phyloP scores from a whole-genome alignment of 2,113 vertebrate species.

The Nesogale talazaci region DNA sequence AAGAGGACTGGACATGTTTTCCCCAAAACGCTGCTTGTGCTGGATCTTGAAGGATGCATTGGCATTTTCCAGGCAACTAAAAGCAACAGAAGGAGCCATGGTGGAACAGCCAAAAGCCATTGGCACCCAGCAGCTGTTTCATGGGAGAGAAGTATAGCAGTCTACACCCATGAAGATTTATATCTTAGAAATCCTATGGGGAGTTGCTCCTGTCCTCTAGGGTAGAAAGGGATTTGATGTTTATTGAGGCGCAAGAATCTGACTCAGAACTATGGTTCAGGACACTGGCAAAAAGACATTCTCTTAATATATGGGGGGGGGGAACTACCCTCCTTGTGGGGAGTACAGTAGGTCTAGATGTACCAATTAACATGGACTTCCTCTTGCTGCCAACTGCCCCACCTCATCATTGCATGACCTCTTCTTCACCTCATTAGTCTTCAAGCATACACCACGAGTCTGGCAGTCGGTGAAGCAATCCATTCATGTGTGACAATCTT shows the following conservation, averaged over 20 bases:
- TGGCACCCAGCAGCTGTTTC: not conserved
- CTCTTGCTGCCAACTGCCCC: rapidly evolving
- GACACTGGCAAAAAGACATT: not conserved
- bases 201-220: no score
- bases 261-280: not conserved
- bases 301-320: no score
- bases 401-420: not conserved
- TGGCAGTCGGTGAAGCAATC: not conserved
- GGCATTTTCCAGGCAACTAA: not conserved
- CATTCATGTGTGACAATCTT: not conserved
- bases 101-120: not conserved
- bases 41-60: not conserved
- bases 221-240: not conserved
- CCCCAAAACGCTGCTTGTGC: not conserved
- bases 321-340: not conserved
- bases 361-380: not conserved
- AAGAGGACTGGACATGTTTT: not conserved
- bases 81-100: not conserved
- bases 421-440: not conserved
- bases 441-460: not conserved
- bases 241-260: not conserved
- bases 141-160: not conserved
- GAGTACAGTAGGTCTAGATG: not conserved
- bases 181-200: not conserved
- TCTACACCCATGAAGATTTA: not conserved